Base-by-base conservation (phyloP, 2,888 invertebrate species). In the Leptinotarsa juncta region DNA sequence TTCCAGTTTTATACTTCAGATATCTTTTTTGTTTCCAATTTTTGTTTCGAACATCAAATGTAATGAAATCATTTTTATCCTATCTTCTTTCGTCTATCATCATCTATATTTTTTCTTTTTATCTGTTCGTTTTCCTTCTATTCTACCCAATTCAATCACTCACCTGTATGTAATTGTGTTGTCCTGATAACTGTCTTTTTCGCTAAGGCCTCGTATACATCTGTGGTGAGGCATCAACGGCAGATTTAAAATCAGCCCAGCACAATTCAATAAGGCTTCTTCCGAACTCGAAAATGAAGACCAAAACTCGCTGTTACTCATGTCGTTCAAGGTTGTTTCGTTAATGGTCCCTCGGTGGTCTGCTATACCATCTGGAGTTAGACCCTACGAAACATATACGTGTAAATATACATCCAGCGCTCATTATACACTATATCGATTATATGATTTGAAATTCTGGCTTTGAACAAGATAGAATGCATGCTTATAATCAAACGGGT, bases 271-370 rank as follows among this genome's bases (percentile, higher is more conserved):
- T 4, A 95, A 87, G 0, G 94, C 93, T 84, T 95, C 95, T 83
- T 95, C 95, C 65, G 94, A 94, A 85, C 94, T 94, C 20, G 94
- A 94, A 88, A 94, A 94, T 0, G 94, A 94, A 0, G 94, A 94
- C 93, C 93, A 94, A 87, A 93, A 94, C 85, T 94, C 94, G 0
- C 94, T 94, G 87, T 94, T 93, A 80, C 94, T 94, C 88, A 92
- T 91, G 83, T 94, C 94, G 81, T 93, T 90, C 7, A 91, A 84
- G 0, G 91, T 91, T 0, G 92, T 92, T 83, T 94, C 92, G 86
- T 93, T 93, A 15, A 93, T 87, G 3, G 88, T 89, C 1, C 90
- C 91, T 82, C 91, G 90, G 81, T 92, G 91, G 71, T 92, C 92
- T 0, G 92, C 93, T 82, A 90, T 91, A 3, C 91, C 93, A 81